A percentile compares a stretch with the other conserved stretches of the same genome.
Conservation (phyloP, 2,888 invertebrate genomes). For the Hemithea aestivaria region DNA sequence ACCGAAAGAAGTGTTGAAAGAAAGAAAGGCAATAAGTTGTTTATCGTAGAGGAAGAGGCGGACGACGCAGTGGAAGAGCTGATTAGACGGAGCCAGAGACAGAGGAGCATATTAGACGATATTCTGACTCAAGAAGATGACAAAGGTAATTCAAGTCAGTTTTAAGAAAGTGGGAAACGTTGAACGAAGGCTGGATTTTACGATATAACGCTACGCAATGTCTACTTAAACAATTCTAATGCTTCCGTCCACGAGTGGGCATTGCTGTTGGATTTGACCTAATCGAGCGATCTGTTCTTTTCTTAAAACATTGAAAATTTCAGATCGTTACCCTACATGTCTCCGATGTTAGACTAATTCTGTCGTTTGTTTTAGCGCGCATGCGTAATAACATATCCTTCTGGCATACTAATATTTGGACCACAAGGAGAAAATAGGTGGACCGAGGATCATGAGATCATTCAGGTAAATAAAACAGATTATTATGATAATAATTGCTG, state of each 20-base stretch:
- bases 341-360: conserved; percentile 59
- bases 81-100: conserved; percentile 81
- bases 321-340: conserved; percentile 41
- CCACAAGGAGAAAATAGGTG: conserved; percentile 57
- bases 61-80: conserved; percentile 82
- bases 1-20: conserved; percentile 61
- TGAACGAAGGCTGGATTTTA: conserved; percentile 55
- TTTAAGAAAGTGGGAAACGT: conserved; percentile 48
- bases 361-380: conserved; percentile 78
- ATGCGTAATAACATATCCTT: conserved; percentile 80
- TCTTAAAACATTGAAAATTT: conserved; percentile 34
- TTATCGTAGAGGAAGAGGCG: conserved; percentile 70
- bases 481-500: conserved; percentile 26
- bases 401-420: conserved; percentile 78
- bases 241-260: conserved; percentile 46
- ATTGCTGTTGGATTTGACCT: conserved; percentile 41
- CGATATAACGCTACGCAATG: conserved; percentile 65
- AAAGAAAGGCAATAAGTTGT: conserved; percentile 50
- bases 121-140: conserved; percentile 81
- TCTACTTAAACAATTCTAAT: conserved; percentile 43
- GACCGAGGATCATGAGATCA: conserved; percentile 44
- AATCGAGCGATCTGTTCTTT: conserved; percentile 36
- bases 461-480: conserved; percentile 53
- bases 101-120: conserved; percentile 85
- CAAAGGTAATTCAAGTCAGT: conserved; percentile 72